Evolutionary conservation across 2,113 vertebrate genomes (phyloP), one percentile per base, ranked within the genome.

Genomic region (Brachionichthys hirsutus): DNA sequence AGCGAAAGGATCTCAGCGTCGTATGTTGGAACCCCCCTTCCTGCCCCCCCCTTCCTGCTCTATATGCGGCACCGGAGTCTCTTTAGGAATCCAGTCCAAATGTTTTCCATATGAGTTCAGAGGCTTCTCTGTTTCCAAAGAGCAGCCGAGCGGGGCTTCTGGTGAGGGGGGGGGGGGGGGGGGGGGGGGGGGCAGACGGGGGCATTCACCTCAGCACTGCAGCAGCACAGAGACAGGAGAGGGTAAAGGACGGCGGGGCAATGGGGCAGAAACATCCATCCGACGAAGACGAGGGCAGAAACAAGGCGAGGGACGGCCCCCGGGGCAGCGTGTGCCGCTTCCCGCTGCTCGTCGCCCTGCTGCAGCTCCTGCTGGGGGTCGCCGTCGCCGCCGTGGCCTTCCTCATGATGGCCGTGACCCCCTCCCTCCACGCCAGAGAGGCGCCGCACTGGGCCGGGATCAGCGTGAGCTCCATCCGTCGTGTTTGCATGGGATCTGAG

Each of bases 71-170:
- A 88, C 90, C 82, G 82, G 71, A 84, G 87, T 88, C 74, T 90
- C 82, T 85, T 19, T 74, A 84, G 86, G 86, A 87, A 91, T 89
- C 91, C 73, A 80, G 89, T 92, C 93, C 89, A 91, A 94, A 94
- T 93, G 92, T 92, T 98, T 97, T 95, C 96, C 97, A 94, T 96
- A 97, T 97, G 96, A 96, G 95, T 95, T 92, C 95, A 95, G 90
- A 83, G 92, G 85, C 91, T 75, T 91, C 86, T 88, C 87, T 78
- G 89, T 88, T 88, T 92, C 89, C 89, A 90, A 93, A 91, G 88
- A 92, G 89, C 89, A 77, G 88, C 74, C 45, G 30, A 75, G 54
- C 80, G 73, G 78, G 85, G 81, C 71, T 90, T 73, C 79, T 85
- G 76, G 82, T 70, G 71, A 90, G 73, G 87, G 73, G 35, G 81